These are phyloP conservation scores for Acridotheres tristis DNA, from an alignment of 2,797 vertebrate species.

Conservation along the genomic window DNA sequence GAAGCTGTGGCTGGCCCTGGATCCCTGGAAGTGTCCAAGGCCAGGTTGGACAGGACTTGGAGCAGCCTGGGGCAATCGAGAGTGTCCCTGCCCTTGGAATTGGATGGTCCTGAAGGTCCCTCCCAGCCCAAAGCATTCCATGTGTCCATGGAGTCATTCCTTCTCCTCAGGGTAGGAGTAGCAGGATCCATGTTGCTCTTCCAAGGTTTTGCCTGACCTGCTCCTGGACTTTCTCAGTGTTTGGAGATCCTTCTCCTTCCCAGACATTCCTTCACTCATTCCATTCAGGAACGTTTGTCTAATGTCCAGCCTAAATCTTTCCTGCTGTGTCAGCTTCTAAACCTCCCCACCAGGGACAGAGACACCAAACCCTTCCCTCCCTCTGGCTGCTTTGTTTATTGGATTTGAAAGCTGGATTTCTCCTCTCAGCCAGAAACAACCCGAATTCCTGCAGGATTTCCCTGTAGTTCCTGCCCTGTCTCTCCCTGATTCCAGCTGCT, in stretches of 20 bases:
- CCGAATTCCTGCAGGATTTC: neutral
- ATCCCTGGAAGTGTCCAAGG: neutral
- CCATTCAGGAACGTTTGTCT: neutral
- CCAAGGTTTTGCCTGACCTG: neutral
- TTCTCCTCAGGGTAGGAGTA: neutral
- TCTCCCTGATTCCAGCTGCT: rapidly evolving
- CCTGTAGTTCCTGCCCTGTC: neutral
- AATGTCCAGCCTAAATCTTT: neutral
- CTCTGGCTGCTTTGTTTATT: neutral
- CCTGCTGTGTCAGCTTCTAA: neutral
- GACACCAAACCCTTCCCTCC: neutral
- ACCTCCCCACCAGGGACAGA: neutral
- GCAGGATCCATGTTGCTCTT: neutral
- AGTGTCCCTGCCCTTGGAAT: too few species aligned
- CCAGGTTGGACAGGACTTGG: rapidly evolving
- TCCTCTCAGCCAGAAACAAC: neutral
- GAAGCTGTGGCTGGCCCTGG: neutral
- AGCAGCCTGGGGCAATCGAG: rapidly evolving
- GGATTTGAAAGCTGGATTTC: neutral
- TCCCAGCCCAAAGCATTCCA: neutral
- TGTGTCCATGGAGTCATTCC: neutral
- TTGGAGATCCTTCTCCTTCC: neutral
- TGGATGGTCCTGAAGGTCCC: too few species aligned
- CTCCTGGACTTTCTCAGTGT: neutral
- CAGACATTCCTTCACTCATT: neutral